Base-by-base conservation (phyloP, 2,797 vertebrate species). In the Hyperoplus lanceolatus region DNA sequence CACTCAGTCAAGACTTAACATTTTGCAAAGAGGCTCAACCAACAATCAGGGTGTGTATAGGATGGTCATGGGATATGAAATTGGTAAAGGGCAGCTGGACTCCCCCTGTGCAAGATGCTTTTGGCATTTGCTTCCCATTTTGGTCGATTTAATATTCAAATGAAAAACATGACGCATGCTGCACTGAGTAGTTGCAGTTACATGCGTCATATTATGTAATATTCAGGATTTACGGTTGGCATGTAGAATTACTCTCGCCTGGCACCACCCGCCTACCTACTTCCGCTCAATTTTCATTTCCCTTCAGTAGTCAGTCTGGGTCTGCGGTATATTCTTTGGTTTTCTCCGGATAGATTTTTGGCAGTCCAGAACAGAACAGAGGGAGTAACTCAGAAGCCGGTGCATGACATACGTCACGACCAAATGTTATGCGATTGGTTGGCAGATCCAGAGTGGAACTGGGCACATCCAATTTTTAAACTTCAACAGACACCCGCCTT, bases 11-110 rank as follows among this genome's bases (percentile, higher is more conserved):
- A 41, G 36, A 58, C n/a, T n/a, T 45, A 18, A 0, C 8, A 38
- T 36, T 63, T 67, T 57, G 10, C 16, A 63, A 48, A n/a, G 58
- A 65, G 21, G 48, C 54, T 72, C 42, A 41, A 2, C 68, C 68
- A 63, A 18, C 63, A 57, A 2, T 53, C 49, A 53, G 46, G n/a
- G 15, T 60, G 57, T 70, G 41, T 21, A 4, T 38, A 54, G 36
- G 51, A 18, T 5, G 15, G 16, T 58, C 1, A 8, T 60, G 2
- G 4, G 21, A 38, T 29, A 8, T 62, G 45, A 21, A 8, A 39
- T 0, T 1, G 18, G n/a, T 53, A 46, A 70, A 46, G 36, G 48
- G 64, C 66, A 39, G 16, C 75, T 73, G 54, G 48, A 55, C 41
- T 59, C 21, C 7, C 8, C 0, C 0, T 39, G 38, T 65, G 50